These are phyloP conservation scores for Poeciliopsis turneri DNA, from an alignment of 2,797 vertebrate genomes.

Conservation along the genomic window DNA sequence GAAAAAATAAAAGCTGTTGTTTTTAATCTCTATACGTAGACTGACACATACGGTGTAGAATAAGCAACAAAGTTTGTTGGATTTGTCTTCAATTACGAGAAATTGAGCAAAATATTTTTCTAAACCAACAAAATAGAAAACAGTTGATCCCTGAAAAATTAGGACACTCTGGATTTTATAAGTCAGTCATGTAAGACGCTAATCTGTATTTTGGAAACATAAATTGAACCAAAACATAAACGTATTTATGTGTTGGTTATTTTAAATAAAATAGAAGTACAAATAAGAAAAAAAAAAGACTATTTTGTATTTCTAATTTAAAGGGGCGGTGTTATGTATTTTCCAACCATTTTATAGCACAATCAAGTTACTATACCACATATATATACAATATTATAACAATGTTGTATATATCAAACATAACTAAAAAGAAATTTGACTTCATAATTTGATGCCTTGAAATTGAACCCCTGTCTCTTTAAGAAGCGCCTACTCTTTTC, in stretches of 20 bases:
- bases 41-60: not conserved
- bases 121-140: not conserved
- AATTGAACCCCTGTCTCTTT: too few species aligned
- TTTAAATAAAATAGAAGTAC: not conserved
- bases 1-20: slow-evolving; percentile 42
- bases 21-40: not conserved
- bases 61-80: not conserved
- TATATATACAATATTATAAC: too few species aligned
- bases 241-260: not conserved
- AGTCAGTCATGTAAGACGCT: not conserved
- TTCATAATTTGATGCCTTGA: too few species aligned
- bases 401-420: too few species aligned
- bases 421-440: too few species aligned
- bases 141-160: not conserved
- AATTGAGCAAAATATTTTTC: not conserved
- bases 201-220: not conserved
- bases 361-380: too few species aligned
- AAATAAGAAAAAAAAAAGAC: not conserved
- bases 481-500: too few species aligned
- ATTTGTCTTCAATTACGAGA: not conserved
- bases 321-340: too few species aligned
- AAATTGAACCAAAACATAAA: too few species aligned
- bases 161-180: not conserved
- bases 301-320: not conserved
- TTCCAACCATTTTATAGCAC: too few species aligned